Base-by-base conservation (phyloP, 37 sponge, comb jelly and placozoan species). In the Geodia barretti region DNA sequence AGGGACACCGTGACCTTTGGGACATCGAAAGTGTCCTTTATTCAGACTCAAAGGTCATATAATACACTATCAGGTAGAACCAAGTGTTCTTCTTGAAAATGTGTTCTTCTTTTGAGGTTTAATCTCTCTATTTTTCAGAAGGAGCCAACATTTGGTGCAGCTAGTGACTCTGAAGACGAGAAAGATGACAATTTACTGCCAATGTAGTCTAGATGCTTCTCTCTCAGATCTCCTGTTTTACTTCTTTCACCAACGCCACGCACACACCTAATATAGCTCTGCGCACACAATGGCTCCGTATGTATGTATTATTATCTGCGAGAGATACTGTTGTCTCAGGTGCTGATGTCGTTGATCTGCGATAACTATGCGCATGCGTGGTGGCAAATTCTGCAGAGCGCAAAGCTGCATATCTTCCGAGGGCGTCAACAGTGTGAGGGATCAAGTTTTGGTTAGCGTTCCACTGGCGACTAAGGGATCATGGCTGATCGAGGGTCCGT, bases 121-220 rank as follows among this genome's bases (percentile, higher is more conserved):
- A n/a, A n/a, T n/a, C n/a, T n/a, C n/a, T 47, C 54, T 47, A 17
- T 47, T 20, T 41, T 33, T n/a, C 47, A 77, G 73, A 80, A 77
- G 26, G 82, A 66, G 72, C 86, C 91, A 32, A 70, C 73, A 36
- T 83, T 84, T 77, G 88, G 77, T 62, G 79, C 78, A 28, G 92
- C 87, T 25, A 81, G 82, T 23, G 92, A 85, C 2, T 70, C 78
- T 62, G 91, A 90, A 65, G 92, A 92, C 39, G 84, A 92, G 43
- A 84, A 84, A 25, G 92, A 92, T 41, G 92, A 92, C 30, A 88
- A 87, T 60, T 60, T 92, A 21, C 76, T 91, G 4, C 92, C 92
- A 33, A 91, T 91, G 92, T 91, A 78, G 74, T 19, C 32, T n/a
- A 47, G 54, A 17, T 47, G 54, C 54, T 47, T 47, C 54, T 17